A percentile compares a stretch with the other conserved stretches of the same genome.
phyloP scores from a whole-genome alignment of 2,888 invertebrate genomes.

The Nomada hirtipes region DNA sequence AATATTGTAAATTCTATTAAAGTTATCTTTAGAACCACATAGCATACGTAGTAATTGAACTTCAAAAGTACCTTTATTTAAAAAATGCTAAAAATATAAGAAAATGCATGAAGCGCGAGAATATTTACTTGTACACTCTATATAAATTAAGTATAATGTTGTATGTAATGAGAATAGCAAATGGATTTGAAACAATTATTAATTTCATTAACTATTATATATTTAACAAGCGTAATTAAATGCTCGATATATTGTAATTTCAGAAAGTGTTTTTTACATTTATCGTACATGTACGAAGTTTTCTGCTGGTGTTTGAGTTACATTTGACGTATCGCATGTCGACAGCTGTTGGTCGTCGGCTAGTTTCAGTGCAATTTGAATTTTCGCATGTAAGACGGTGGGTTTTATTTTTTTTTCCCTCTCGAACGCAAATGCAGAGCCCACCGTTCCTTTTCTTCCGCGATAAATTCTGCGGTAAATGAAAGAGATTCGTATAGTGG shows the following conservation, averaged over 20 bases:
- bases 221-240: not conserved
- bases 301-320: constrained; percentile 30
- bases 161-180: no score
- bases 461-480: constrained; percentile 61
- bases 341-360: constrained; percentile 54
- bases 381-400: constrained; percentile 58
- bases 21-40: no score
- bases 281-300: constrained; percentile 32
- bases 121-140: no score
- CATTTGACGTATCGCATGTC: constrained; percentile 50
- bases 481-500: constrained; percentile 50
- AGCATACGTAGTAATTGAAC: no score
- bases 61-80: no score
- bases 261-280: not conserved
- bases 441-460: constrained; percentile 48
- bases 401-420: constrained; percentile 54
- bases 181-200: no score
- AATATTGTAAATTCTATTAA: no score
- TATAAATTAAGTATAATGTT: no score
- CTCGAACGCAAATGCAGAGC: constrained; percentile 56
- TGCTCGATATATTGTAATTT: not conserved
- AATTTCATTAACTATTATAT: not conserved
- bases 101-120: no score
- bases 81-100: no score
- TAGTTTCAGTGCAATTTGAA: constrained; percentile 70